Evolutionary conservation across 2,797 vertebrate species (phyloP), one percentile per base, ranked within the genome.

Genomic region (Lepus oiostolus): DNA sequence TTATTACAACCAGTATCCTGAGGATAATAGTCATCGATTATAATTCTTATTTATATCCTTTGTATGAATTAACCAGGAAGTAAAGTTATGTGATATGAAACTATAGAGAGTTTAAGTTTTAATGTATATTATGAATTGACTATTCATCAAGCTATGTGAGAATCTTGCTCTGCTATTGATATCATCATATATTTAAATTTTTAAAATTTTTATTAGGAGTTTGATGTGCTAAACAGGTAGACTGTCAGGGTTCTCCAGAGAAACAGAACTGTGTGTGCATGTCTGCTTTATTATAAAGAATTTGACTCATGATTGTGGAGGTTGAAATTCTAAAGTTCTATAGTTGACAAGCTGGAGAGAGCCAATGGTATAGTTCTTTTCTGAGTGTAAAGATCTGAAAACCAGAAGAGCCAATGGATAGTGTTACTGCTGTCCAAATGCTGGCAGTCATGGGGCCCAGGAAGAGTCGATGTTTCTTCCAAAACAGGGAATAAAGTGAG

Each of bases 21-120:
- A 84, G 47, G 62, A 77, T 2, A 76, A 75, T 87, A 93, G 80
- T 92, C 52, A 85, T 86, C 90, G 52, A 72, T 89, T 91, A 42
- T 90, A 88, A 63, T 77, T 88, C 68, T 94, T 72, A 95, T 96
- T 58, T 92, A 60, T 93, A 26, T 80, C 65, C 8, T 87, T 2
- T 80, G 24, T 12, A 11, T 80, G 17, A 79, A 60, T 83, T 85
- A 38, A 79, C 54, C 67, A 42, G 65, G 10, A 63, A 74, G 50
- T 70, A 85, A 88, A 54, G 83, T 93, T 93, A 94, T 22, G 71
- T 71, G 14, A 28, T 79, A 50, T 90, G 68, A 28, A 84, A 32
- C 26, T 92, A 24, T 52, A 83, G 38, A 77, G 14, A 28, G 94
- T 76, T 81, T 65, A 71, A 65, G 52, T 67, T 96, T 91, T 91